Conservation (phyloP, 2,797 vertebrate species). For the Ciconia nigra region DNA sequence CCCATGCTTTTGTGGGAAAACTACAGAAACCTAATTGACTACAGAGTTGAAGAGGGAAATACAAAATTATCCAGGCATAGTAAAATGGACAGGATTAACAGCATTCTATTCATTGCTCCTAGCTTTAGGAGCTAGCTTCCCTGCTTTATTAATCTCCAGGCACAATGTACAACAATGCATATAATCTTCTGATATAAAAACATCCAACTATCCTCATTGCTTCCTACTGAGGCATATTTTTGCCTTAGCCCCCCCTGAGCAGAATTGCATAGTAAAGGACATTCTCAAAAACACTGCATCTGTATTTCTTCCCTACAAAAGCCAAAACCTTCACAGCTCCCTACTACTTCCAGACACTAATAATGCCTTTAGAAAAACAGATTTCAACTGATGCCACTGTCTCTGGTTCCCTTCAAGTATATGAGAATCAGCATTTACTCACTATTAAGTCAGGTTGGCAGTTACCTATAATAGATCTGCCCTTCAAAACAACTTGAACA, state of each 20-base stretch:
- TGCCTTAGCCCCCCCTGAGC: not conserved
- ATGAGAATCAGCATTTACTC: not conserved
- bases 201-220: not conserved
- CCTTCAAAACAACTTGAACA: not conserved
- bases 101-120: not conserved
- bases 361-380: not conserved
- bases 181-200: not conserved
- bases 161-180: not conserved
- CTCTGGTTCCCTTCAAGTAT: not conserved
- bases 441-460: not conserved
- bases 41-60: not conserved
- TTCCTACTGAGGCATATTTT: not conserved
- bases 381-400: not conserved
- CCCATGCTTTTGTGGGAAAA: fast-evolving
- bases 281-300: not conserved
- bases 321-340: not conserved
- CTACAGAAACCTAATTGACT: not conserved
- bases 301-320: not conserved
- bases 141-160: not conserved
- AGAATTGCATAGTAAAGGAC: not conserved
- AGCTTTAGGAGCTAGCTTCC: too few species aligned
- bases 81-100: not conserved
- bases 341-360: not conserved
- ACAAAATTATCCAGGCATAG: not conserved
- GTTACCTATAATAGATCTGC: not conserved